Evolutionary conservation across 2,797 vertebrate genomes (phyloP).

Genomic region (Limosa lapponica): DNA sequence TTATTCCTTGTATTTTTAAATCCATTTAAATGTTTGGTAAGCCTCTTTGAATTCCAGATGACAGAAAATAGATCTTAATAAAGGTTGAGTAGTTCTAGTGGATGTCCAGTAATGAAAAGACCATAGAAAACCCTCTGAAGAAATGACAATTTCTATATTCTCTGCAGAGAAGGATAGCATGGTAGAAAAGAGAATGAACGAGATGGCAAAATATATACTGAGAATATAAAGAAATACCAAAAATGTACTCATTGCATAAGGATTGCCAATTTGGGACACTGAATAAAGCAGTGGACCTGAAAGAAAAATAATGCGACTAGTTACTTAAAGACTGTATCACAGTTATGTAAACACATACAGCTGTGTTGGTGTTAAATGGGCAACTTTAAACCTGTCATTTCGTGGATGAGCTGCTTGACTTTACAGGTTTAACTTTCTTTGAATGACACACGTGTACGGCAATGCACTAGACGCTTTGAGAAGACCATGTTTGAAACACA

Average conservation of each 20-base stretch:
- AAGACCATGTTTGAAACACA: neutral
- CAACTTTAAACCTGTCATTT: neutral
- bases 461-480: neutral
- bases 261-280: too few relatives aligned
- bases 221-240: neutral
- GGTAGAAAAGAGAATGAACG: neutral
- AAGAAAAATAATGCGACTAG: neutral
- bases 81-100: neutral
- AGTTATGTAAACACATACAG: neutral
- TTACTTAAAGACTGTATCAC: neutral
- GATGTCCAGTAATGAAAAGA: neutral
- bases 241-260: neutral
- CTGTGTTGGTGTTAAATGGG: neutral
- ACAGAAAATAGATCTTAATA: neutral
- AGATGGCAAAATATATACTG: neutral
- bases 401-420: neutral
- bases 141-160: neutral
- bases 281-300: neutral
- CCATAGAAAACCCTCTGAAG: neutral
- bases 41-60: neutral
- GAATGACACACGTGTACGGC: accelerated
- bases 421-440: neutral
- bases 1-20: neutral
- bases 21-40: neutral
- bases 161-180: neutral